Percentiles rank a stretch among this genome's conserved stretches.
Evolutionary conservation across 2,113 vertebrate species (phyloP).

Genomic region (Aspidoscelis tigris): DNA sequence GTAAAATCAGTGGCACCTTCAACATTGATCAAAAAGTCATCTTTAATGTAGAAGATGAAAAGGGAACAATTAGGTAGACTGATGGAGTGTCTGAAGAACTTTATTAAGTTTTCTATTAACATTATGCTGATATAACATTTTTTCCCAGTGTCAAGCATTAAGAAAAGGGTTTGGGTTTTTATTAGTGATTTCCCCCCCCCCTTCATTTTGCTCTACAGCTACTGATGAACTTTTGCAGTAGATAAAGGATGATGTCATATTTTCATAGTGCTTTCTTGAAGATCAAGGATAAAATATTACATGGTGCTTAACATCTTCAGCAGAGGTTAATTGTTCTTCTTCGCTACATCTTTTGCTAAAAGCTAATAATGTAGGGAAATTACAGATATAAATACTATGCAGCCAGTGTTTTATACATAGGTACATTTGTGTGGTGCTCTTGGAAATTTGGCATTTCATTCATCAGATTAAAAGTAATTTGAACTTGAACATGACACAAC

Average conservation of each 20-base stretch:
- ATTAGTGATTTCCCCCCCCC: constrained; percentile 19
- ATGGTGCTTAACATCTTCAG: not conserved
- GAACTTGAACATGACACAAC: not conserved
- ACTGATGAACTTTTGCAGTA: constrained; percentile 31
- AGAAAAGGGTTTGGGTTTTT: constrained; percentile 23
- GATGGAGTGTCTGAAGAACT: constrained; percentile 14
- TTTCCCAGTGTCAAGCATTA: constrained; percentile 40
- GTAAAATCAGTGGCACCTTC: not conserved
- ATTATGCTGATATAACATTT: constrained; percentile 53
- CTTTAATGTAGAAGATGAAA: not conserved
- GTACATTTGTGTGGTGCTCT: not conserved
- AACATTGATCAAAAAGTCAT: constrained; percentile 13
- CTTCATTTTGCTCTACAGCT: constrained; percentile 43
- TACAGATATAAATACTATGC: not conserved
- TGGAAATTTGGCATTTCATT: fast-evolving
- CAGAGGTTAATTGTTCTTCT: constrained; percentile 57
- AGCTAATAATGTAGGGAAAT: constrained; percentile 25
- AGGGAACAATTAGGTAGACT: constrained; percentile 14
- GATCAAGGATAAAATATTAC: constrained; percentile 43
- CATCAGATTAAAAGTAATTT: not conserved
- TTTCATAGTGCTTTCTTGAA: constrained; percentile 45
- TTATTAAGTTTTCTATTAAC: constrained; percentile 41
- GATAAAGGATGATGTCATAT: constrained; percentile 51
- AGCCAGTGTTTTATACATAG: not conserved
- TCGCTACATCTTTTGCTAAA: constrained; percentile 28